phyloP scores from a whole-genome alignment of 2,113 vertebrate species.

The Merops nubicus region DNA sequence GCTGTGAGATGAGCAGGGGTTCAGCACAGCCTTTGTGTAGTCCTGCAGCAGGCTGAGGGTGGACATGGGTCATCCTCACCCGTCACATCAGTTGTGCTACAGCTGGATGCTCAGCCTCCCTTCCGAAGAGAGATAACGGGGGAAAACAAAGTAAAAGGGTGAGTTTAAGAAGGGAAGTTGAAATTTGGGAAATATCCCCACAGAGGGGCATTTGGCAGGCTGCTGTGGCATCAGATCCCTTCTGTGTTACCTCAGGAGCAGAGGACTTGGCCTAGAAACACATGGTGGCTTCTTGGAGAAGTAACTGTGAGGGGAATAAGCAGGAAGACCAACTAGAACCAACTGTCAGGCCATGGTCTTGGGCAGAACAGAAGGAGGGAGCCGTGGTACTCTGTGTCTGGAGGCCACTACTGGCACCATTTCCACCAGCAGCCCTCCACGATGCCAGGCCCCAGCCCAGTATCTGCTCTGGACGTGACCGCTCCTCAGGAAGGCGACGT shows the following conservation, averaged over 20 bases:
- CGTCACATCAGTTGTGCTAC: fast-evolving
- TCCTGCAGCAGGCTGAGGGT: not conserved
- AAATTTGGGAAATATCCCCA: not conserved
- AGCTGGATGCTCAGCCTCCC: not conserved
- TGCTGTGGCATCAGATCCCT: not conserved
- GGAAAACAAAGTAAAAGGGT: not conserved
- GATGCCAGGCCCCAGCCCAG: not conserved
- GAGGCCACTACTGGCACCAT: not conserved
- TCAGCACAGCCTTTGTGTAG: not conserved
- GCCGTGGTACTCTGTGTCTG: not conserved
- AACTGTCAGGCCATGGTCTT: not conserved
- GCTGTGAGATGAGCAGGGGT: not conserved
- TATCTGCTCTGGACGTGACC: not conserved
- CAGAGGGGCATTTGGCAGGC: not conserved
- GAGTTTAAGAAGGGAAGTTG: not conserved
- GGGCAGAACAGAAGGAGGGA: not conserved
- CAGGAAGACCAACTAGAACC: not conserved
- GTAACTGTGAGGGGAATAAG: not conserved
- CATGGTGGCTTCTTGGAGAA: not conserved
- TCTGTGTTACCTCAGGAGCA: not conserved
- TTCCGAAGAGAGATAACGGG: not conserved
- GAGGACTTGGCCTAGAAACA: not conserved
- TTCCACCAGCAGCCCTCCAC: not conserved
- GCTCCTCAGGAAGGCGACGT: fast-evolving
- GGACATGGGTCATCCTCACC: fast-evolving